Conservation (phyloP, 1,140 invertebrate genomes). For the Holcopasites calliopsidis region DNA sequence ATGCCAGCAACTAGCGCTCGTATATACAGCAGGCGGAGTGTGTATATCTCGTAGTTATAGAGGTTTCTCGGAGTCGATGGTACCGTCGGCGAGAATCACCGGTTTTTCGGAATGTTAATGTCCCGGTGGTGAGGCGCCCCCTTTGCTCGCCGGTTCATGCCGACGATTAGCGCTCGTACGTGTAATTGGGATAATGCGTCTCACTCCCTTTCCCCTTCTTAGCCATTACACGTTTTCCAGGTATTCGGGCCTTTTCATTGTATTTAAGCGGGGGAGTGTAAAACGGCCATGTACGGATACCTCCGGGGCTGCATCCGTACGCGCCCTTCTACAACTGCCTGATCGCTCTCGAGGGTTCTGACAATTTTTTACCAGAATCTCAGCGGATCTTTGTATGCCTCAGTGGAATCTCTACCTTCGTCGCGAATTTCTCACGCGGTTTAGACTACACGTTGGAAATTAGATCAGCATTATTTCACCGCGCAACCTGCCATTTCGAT, state of each 20-base stretch:
- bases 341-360: not conserved
- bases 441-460: too few species aligned
- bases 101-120: slow-evolving; percentile 67
- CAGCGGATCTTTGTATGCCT: not conserved
- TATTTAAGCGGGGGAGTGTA: slow-evolving; percentile 39
- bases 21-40: slow-evolving; percentile 47
- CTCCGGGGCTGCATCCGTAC: slow-evolving; percentile 8
- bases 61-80: slow-evolving; percentile 52
- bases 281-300: slow-evolving; percentile 26
- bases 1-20: slow-evolving; percentile 73
- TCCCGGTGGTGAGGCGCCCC: slow-evolving; percentile 45
- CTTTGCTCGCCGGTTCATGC: slow-evolving; percentile 36
- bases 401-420: not conserved
- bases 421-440: not conserved
- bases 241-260: slow-evolving; percentile 40
- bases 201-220: not conserved
- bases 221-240: slow-evolving; percentile 41
- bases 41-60: slow-evolving; percentile 62
- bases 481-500: not conserved
- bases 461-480: too few species aligned
- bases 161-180: slow-evolving; percentile 58
- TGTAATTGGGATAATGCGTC: slow-evolving; percentile 61
- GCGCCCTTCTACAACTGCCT: not conserved
- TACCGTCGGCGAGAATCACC: slow-evolving; percentile 66
- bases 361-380: not conserved